Conservation (phyloP, 2,888 invertebrate species). For the Agriopis marginaria region DNA sequence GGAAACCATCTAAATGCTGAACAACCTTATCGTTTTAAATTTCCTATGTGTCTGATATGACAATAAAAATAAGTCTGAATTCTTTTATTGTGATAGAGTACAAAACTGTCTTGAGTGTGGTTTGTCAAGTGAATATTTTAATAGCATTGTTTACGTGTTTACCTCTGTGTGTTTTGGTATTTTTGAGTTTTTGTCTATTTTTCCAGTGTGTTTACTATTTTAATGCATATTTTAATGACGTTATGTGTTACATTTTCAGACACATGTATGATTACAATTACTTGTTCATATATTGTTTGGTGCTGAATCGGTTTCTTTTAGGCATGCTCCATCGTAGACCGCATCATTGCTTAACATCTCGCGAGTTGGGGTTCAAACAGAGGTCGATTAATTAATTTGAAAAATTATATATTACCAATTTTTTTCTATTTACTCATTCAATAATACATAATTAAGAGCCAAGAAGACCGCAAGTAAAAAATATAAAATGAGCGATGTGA, state of each 20-base stretch:
- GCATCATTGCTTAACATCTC: too few relatives aligned
- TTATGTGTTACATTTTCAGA: background rate
- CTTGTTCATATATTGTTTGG: too few relatives aligned
- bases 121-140: background rate
- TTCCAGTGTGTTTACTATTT: background rate
- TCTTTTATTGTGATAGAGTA: background rate
- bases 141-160: background rate
- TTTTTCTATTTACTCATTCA: background rate
- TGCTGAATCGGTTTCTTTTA: too few relatives aligned
- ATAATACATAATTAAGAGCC: background rate
- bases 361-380: too few relatives aligned
- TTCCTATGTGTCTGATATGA: background rate
- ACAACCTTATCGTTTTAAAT: background rate
- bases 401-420: too few relatives aligned
- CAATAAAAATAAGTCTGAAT: background rate
- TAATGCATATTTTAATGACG: background rate
- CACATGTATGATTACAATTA: too few relatives aligned
- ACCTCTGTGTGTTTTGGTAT: background rate
- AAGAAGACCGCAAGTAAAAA: too few relatives aligned
- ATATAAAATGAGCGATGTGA: too few relatives aligned
- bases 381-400: too few relatives aligned
- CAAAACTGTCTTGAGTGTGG: background rate
- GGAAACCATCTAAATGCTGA: background rate
- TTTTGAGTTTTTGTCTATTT: slow-evolving; percentile 5
- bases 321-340: too few relatives aligned